phyloP scores from a whole-genome alignment of 2,113 vertebrate species.

The Sula dactylatra region DNA sequence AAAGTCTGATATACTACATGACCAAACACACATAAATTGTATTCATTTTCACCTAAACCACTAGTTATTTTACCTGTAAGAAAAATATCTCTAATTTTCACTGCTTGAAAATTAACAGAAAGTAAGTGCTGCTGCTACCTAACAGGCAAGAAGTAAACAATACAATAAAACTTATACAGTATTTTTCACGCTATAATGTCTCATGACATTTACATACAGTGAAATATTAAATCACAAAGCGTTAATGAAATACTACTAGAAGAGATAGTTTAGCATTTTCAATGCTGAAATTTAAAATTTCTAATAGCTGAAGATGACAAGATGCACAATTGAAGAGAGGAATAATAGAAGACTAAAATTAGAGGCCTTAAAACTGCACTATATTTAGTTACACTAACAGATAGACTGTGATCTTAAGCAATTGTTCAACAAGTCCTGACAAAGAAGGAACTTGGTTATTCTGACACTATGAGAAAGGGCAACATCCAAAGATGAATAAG shows the following conservation, averaged over 20 bases:
- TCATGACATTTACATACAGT: background rate
- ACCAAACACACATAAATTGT: background rate
- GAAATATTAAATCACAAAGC: background rate
- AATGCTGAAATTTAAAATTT: slow-evolving; percentile 17
- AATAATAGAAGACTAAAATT: background rate
- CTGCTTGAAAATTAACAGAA: slow-evolving; percentile 46
- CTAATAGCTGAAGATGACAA: background rate
- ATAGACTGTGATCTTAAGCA: background rate
- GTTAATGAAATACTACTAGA: background rate
- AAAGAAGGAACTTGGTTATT: background rate
- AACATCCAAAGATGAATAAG: background rate
- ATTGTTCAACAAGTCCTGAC: background rate
- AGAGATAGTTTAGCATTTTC: background rate
- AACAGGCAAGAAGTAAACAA: slow-evolving; percentile 4
- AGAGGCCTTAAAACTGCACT: background rate
- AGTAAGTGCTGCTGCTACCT: background rate
- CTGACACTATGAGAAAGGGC: background rate
- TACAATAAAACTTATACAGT: background rate
- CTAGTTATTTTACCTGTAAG: slow-evolving; percentile 66
- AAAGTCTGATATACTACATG: slow-evolving; percentile 28
- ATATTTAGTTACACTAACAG: background rate
- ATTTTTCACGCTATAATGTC: background rate
- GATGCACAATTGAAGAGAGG: background rate
- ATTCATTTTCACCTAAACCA: slow-evolving; percentile 24
- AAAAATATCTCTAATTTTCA: slow-evolving; percentile 68